Evolutionary conservation across 2,113 vertebrate genomes (phyloP), one percentile per base, ranked within the genome.

Genomic region (Saimiri boliviensis): DNA sequence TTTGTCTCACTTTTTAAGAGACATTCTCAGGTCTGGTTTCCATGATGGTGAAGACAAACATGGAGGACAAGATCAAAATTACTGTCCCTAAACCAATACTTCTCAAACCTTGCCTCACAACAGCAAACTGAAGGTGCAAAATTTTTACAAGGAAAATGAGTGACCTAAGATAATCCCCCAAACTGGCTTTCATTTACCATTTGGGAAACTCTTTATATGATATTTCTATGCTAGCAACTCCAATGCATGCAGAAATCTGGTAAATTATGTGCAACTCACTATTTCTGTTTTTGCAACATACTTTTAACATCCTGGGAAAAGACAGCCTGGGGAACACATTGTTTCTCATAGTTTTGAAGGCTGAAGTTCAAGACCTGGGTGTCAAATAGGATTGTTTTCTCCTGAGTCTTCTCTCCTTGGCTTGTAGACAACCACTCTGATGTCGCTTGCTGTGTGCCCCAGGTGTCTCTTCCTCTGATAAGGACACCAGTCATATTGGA

Each of bases 121-220:
- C 4, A 49, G 27, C 27, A 49, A 30, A 35, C 3, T 3, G 27
- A 13, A 30, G 25, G 3, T 45, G 25, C 23, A 5, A 49, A 45
- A 82, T 4, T 37, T 0, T 60, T 45, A 52, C 10, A 52, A 45
- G 30, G 7, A 40, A 77, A 63, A 12, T 2, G n/a, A 77, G 68
- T 27, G 0, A 6, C n/a, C 20, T 37, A 16, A 49, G 6, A n/a
- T 45, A 12, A 3, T 12, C 8, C 2, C 9, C 7, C 2, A 89
- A 49, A 35, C 32, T 70, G 21, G 2, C 1, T 56, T 68, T 13
- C 40, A 30, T 49, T 87, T 37, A 76, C 19, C 52, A 8, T 82
- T 58, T 86, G 54, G 35, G n/a, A 63, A 45, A 70, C 71, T 7
- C 17, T 52, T 13, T 13, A 11, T 2, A 45, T 32, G 17, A 73